Conservation (phyloP, 2,797 vertebrate genomes). For the Tangara arthus region DNA sequence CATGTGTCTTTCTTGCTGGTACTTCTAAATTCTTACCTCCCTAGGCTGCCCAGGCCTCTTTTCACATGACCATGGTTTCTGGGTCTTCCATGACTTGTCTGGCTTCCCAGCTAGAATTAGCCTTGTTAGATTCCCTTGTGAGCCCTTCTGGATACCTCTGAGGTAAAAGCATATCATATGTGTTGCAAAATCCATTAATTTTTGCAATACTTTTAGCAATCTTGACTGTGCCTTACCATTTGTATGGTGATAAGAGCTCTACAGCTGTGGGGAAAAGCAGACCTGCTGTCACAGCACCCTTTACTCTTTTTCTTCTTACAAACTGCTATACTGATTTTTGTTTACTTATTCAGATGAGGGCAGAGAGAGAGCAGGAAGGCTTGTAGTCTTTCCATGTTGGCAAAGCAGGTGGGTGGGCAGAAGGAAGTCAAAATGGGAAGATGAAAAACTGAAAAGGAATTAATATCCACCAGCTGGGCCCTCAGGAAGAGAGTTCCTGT, state of each 20-base stretch:
- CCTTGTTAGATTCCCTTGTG: neutral
- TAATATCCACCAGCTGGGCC: neutral
- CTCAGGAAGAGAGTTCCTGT: neutral
- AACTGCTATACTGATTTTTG: neutral
- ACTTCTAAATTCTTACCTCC: neutral
- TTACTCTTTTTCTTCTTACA: neutral
- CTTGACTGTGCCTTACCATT: neutral
- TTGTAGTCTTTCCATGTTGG: neutral
- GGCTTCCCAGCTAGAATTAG: neutral
- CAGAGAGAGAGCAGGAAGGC: neutral
- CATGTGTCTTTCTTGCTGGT: neutral
- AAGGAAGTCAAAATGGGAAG: neutral
- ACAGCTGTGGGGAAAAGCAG: neutral
- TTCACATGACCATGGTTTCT: neutral
- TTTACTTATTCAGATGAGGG: neutral
- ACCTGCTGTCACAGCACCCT: neutral
- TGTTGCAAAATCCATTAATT: neutral
- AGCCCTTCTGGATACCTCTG: neutral
- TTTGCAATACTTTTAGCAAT: neutral
- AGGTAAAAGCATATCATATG: neutral
- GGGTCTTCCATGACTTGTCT: neutral
- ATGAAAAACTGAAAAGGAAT: neutral
- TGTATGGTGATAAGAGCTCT: neutral
- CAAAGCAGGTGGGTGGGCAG: neutral
- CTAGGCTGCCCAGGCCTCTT: neutral